Base-by-base conservation (phyloP, 1,140 invertebrate genomes). In the Kradibia gibbosae region DNA sequence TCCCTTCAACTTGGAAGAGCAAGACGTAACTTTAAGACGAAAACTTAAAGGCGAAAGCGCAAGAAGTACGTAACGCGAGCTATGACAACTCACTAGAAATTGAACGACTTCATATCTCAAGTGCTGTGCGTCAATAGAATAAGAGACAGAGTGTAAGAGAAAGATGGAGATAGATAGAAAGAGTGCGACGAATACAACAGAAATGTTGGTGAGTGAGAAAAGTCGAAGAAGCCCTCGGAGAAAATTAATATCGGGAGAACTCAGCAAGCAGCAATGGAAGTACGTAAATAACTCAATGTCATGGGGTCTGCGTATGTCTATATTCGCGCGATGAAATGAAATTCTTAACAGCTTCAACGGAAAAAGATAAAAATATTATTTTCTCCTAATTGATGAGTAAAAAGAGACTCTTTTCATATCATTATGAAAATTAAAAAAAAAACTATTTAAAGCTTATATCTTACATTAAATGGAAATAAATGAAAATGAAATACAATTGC, bases 1-100 rank as follows among this genome's bases (percentile, higher is more conserved):
- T 81, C 72, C 57, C 25, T 60, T 25, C 15, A 36, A 45, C 20
- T 36, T n/a, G 5, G 34, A 53, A 10, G 25, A 36, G n/a, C 0
- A 22, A 67, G n/a, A 11, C 5, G 28, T 34, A 39, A 71, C 74
- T 81, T 77, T 81, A 81, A n/a, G n/a, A n/a, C n/a, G n/a, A n/a
- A 81, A 81, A 11, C 70, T 81, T 77, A 77, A 81, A 81, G 80
- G 8, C 34, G 80, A 81, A n/a, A 53, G 74, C 25, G 25, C 53
- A 45, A 80, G 45, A 75, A 15, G 17, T 34, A 45, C 17, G 25
- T n/a, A n/a, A 50, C 0, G n/a, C 50, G 36, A 45, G 3, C 3
- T 10, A 15, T 8, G 8, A n/a, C 45, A 15, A 13, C 15, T 71
- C 31, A 57, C 67, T 42, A 45, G 36, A 71, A 79, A 71, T 71